These are phyloP conservation scores for Tethea ocularis DNA, from an alignment of 2,888 invertebrate species.

Conservation along the genomic window DNA sequence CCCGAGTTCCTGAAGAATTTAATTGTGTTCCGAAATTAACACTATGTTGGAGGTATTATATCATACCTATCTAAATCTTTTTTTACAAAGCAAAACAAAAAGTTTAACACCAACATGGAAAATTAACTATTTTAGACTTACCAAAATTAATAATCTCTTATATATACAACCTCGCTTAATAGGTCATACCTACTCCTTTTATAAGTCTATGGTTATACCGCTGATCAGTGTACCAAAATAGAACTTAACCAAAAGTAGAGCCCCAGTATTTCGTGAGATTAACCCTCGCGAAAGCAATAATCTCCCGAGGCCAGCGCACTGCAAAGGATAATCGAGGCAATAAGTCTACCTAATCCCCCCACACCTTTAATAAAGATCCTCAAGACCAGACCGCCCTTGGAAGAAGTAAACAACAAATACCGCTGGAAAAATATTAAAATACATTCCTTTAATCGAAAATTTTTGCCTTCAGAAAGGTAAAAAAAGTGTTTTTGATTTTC, in stretches of 20 bases:
- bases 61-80: too few species aligned
- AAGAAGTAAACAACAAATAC: slow-evolving; percentile 14
- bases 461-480: neutral
- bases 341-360: slow-evolving; percentile 40
- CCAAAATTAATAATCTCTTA: too few species aligned
- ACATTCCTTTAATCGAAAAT: neutral
- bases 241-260: neutral
- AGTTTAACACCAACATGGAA: too few species aligned
- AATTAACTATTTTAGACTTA: too few species aligned
- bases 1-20: too few species aligned
- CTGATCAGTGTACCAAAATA: neutral
- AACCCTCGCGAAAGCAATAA: slow-evolving; percentile 20
- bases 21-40: too few species aligned
- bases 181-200: too few species aligned
- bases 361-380: slow-evolving; percentile 39
- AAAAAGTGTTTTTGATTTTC: too few species aligned
- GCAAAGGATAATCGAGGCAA: slow-evolving; percentile 36
- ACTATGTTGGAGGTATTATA: too few species aligned
- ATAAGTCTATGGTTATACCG: too few species aligned
- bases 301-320: slow-evolving; percentile 13
- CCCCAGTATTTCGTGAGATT: neutral
- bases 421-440: slow-evolving; percentile 12
- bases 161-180: too few species aligned
- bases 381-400: slow-evolving; percentile 20
- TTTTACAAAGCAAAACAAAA: too few species aligned